Evolutionary conservation across 2,113 vertebrate genomes (phyloP).

Genomic region (Cryptoleucopteryx plumbea): DNA sequence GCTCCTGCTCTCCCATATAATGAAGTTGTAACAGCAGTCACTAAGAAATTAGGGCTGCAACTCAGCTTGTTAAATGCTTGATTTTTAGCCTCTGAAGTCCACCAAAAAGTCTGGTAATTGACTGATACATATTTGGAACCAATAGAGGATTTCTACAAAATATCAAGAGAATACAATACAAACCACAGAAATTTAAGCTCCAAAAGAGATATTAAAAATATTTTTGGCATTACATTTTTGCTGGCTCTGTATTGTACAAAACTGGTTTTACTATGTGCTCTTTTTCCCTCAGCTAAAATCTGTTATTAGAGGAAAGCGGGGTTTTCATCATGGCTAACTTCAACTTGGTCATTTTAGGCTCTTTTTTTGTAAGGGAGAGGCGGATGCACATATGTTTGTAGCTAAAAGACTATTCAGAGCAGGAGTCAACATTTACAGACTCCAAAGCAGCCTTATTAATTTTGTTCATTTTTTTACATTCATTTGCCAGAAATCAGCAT

Average conservation of each 20-base stretch:
- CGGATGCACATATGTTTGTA: background rate
- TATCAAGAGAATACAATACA: background rate
- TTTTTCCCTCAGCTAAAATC: background rate
- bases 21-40: background rate
- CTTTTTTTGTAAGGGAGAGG: background rate
- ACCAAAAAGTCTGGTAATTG: background rate
- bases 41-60: background rate
- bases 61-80: background rate
- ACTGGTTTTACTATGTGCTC: background rate
- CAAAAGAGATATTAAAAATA: background rate
- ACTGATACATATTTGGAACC: background rate
- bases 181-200: background rate
- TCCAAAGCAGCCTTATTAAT: background rate
- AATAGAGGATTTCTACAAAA: background rate
- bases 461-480: background rate
- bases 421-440: background rate
- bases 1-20: background rate
- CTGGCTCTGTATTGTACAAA: background rate
- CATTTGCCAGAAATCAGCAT: background rate
- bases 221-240: background rate
- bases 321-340: background rate
- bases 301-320: background rate
- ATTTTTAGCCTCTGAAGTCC: background rate
- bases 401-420: background rate
- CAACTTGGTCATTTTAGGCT: background rate